Percentiles rank a stretch among this genome's conserved stretches.
These are phyloP conservation scores for Mirounga angustirostris DNA, from an alignment of 2,113 vertebrate genomes.

Conservation along the genomic window DNA sequence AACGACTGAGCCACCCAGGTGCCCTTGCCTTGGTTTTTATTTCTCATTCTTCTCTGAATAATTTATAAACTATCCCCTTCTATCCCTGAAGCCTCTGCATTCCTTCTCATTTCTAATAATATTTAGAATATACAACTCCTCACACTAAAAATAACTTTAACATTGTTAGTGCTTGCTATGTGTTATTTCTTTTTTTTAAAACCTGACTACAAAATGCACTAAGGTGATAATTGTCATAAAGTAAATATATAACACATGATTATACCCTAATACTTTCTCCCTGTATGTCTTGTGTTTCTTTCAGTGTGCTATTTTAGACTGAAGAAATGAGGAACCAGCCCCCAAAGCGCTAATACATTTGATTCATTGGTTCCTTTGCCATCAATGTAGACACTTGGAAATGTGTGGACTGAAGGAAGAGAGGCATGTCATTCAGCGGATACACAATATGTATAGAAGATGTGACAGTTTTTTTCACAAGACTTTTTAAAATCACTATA, in stretches of 20 bases:
- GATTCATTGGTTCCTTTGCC: neutral
- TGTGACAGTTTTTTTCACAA: neutral
- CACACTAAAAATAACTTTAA: neutral
- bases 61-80: neutral
- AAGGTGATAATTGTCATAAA: neutral
- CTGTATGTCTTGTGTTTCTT: neutral
- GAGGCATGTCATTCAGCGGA: neutral
- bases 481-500: neutral
- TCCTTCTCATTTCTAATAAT: neutral
- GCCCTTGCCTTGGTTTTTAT: neutral
- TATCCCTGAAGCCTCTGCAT: neutral
- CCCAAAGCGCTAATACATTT: neutral
- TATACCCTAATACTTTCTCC: neutral
- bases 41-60: neutral
- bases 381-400: neutral
- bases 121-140: neutral
- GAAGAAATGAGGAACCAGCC: neutral
- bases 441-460: neutral
- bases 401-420: neutral
- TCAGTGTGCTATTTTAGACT: neutral
- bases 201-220: neutral
- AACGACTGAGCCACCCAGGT: no score
- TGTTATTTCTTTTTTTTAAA: neutral
- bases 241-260: neutral
- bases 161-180: neutral